phyloP scores from a whole-genome alignment of 1,140 invertebrate genomes.

The Temnothorax nylanderi region DNA sequence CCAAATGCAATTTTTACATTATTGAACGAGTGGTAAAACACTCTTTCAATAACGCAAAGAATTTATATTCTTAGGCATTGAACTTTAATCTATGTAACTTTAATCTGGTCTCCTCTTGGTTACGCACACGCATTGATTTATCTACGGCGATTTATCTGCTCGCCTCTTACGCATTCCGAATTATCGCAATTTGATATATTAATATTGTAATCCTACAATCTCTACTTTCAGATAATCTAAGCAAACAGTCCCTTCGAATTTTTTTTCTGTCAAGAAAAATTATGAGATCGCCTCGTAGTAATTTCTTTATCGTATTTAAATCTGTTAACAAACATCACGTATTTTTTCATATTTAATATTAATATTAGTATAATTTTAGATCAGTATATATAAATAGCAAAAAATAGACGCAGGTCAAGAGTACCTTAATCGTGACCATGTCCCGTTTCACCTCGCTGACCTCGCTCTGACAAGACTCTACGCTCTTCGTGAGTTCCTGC shows the following conservation, averaged over 20 bases:
- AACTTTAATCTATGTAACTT: neutral
- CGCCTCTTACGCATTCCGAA: neutral
- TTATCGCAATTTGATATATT: neutral
- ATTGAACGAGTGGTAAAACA: neutral
- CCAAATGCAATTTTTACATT: constrained; percentile 15
- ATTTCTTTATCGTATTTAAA: neutral
- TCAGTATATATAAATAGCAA: neutral
- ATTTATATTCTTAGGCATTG: constrained; percentile 1
- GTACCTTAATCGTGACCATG: constrained; percentile 95
- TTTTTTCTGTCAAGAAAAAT: neutral
- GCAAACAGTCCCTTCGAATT: neutral
- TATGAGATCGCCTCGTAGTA: neutral
- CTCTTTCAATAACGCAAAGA: neutral
- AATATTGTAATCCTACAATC: neutral
- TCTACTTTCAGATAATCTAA: neutral
- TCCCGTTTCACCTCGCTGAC: constrained; percentile 96
- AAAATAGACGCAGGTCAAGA: neutral
- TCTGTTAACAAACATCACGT: neutral
- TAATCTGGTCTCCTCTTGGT: neutral
- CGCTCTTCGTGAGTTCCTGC: constrained; percentile 96
- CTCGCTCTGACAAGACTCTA: constrained; percentile 97
- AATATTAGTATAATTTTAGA: neutral
- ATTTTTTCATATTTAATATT: neutral
- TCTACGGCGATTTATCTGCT: neutral
- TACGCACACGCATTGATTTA: neutral